Conservation (phyloP, 2,888 invertebrate species). For the Nyleta sp. region DNA sequence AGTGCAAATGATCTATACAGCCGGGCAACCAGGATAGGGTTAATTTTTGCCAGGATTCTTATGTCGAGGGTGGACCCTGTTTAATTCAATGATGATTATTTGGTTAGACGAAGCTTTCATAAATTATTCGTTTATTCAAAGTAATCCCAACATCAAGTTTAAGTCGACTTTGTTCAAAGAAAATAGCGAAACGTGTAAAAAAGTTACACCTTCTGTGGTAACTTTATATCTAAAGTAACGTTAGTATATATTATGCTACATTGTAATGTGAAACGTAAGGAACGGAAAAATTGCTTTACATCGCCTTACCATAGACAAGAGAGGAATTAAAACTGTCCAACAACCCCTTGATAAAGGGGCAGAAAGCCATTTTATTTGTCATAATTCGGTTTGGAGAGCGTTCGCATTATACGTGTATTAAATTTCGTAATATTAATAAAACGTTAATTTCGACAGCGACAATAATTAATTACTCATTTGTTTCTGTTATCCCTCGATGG, state of each 20-base stretch:
- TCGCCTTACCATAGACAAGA: conserved; percentile 5
- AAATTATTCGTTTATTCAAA: conserved; percentile 32
- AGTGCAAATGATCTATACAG: conserved; percentile 52
- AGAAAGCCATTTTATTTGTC: conserved; percentile 23
- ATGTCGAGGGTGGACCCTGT: conserved; percentile 38
- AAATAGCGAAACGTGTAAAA: neutral
- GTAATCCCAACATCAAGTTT: neutral
- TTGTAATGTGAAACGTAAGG: conserved; percentile 24
- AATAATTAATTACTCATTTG: conserved; percentile 65
- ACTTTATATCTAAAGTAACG: conserved; percentile 27
- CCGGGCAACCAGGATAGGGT: neutral
- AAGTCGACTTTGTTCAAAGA: conserved; percentile 9
- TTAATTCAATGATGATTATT: conserved; percentile 47
- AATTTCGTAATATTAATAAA: conserved; percentile 57
- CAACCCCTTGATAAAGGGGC: neutral
- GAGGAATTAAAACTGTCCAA: conserved; percentile 3
- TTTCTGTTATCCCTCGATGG: conserved; percentile 63
- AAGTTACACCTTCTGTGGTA: conserved; percentile 5
- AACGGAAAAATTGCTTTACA: conserved; percentile 7
- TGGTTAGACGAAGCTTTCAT: conserved; percentile 44
- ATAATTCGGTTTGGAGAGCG: conserved; percentile 15
- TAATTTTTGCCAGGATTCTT: conserved; percentile 39
- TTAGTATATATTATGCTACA: conserved; percentile 17
- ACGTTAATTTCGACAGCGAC: conserved; percentile 55
- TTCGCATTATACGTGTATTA: conserved; percentile 1